A percentile compares a stretch with the other conserved stretches of the same genome.
Conservation (phyloP, 2,797 vertebrate species). For the Tokudaia muenninki region DNA sequence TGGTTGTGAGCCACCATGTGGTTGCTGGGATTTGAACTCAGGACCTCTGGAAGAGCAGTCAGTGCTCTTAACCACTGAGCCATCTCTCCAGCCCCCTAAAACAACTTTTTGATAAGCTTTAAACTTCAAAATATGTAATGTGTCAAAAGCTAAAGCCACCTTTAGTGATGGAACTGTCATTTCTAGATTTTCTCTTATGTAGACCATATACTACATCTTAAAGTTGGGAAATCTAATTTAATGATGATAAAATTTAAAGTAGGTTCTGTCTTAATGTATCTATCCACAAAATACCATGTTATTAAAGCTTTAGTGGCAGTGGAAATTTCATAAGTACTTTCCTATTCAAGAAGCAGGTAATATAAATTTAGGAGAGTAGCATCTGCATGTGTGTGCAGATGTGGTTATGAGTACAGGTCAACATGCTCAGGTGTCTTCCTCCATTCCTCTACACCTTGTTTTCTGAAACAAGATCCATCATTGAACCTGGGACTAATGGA, state of each 20-base stretch:
- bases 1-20: no score
- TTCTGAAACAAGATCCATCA: not conserved
- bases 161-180: no score
- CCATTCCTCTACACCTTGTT: not conserved
- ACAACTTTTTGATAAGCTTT: constrained; percentile 27
- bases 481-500: not conserved
- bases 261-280: constrained; percentile 27
- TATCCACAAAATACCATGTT: constrained; percentile 33
- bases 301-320: constrained; percentile 18
- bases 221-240: constrained; percentile 40
- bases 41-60: no score
- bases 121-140: constrained; percentile 43
- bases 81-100: no score
- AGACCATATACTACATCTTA: not conserved
- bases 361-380: not conserved
- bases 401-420: not conserved
- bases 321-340: constrained; percentile 42
- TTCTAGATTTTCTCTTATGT: constrained; percentile 9
- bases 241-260: constrained; percentile 64
- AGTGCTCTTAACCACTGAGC: no score
- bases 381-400: not conserved
- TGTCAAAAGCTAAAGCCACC: not conserved
- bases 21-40: no score
- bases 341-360: not conserved
- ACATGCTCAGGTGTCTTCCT: not conserved